Conservation (phyloP, 2,113 vertebrate genomes). For the human region GRCh38 chr7:103557001-103557500, state of each 20-base stretch:
- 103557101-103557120: slow-evolving; percentile 95
- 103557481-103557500: slow-evolving; percentile 33
- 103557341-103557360: background rate
- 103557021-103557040: slow-evolving; percentile 92
- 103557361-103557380: background rate
- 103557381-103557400: background rate
- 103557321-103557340: background rate
- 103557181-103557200: background rate
- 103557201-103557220: background rate
- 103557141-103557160: slow-evolving; percentile 96
- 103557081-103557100: slow-evolving; percentile 98
- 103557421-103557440: background rate
- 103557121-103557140: slow-evolving; percentile 96
- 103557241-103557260: background rate
- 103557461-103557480: background rate
- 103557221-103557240: background rate
- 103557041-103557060: slow-evolving; percentile 95
- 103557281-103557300: background rate
- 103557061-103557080: slow-evolving; percentile 96
- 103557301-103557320: background rate
- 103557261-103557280: background rate
- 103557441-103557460: background rate
- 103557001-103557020: slow-evolving; percentile 94
- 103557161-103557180: slow-evolving; percentile 74
- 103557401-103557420: background rate